Conservation (phyloP, 2,888 invertebrate genomes). For the Xestia xanthographa region DNA sequence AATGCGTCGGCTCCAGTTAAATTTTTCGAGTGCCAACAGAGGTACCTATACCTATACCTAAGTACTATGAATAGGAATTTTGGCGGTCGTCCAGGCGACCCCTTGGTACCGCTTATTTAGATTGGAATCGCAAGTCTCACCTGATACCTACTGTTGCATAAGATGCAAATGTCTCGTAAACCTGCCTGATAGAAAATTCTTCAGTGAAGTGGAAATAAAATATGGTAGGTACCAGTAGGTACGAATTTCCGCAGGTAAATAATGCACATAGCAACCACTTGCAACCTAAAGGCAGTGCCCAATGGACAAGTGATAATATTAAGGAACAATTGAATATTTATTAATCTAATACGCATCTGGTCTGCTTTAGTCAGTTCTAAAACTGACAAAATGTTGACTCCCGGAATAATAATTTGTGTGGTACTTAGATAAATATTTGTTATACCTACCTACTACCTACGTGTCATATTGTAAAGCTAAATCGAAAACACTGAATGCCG, state of each 20-base stretch:
- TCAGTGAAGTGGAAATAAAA: constrained; percentile 2
- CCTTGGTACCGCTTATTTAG: constrained; percentile 72
- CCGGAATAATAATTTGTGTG: no score
- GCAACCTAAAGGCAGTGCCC: not conserved
- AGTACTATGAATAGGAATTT: constrained; percentile 79
- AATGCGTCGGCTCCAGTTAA: constrained; percentile 72
- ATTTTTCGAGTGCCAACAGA: constrained; percentile 80
- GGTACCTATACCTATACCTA: constrained; percentile 31
- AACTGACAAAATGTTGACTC: no score
- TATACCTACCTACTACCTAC: no score
- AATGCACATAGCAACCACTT: not conserved
- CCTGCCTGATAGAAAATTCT: constrained; percentile 12
- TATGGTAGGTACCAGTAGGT: not conserved
- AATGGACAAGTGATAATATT: not conserved
- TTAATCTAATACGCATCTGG: no score
- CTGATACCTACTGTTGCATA: constrained; percentile 51
- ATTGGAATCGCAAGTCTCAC: constrained; percentile 61
- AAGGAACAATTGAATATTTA: no score
- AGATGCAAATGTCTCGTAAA: constrained; percentile 45
- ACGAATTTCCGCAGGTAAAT: not conserved
- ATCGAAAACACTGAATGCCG: not conserved
- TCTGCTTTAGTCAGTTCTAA: no score
- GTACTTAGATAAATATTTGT: no score
- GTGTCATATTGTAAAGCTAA: no score
- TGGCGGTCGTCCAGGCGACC: constrained; percentile 79